Evolutionary conservation across 2,888 invertebrate genomes (phyloP).

Genomic region (Hoplodrina blanda): DNA sequence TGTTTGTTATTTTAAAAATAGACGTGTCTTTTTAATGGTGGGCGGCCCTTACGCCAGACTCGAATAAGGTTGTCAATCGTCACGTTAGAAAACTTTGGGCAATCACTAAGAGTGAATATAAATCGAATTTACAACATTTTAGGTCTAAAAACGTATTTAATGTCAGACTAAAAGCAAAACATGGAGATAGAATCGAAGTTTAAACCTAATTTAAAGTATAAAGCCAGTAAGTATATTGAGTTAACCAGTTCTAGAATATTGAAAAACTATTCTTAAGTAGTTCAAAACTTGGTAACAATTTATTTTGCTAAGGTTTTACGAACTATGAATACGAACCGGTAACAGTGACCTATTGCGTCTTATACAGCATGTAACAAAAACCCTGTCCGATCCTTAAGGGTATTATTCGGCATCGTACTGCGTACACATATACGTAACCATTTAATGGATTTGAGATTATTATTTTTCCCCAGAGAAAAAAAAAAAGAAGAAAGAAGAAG

Average conservation of each 20-base stretch:
- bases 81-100: constrained; percentile 6
- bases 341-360: constrained; percentile 15
- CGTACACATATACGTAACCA: no score
- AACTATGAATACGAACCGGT: constrained; percentile 1
- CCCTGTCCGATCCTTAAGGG: no score
- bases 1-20: constrained; percentile 46
- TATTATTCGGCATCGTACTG: no score
- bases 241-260: constrained; percentile 24
- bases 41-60: constrained; percentile 16
- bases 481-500: no score
- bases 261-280: constrained; percentile 5
- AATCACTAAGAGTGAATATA: neutral
- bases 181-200: constrained; percentile 17
- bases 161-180: constrained; percentile 6
- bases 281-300: constrained; percentile 7
- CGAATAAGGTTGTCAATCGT: constrained; percentile 39
- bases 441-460: no score
- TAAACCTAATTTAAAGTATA: constrained; percentile 30
- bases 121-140: constrained; percentile 32
- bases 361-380: no score
- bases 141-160: neutral
- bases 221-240: constrained; percentile 25
- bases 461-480: no score
- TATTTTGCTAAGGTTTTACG: neutral
- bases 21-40: constrained; percentile 22